Evolutionary conservation across 1,140 invertebrate genomes (phyloP).

Genomic region (Trichomalopsis sarcophagae): DNA sequence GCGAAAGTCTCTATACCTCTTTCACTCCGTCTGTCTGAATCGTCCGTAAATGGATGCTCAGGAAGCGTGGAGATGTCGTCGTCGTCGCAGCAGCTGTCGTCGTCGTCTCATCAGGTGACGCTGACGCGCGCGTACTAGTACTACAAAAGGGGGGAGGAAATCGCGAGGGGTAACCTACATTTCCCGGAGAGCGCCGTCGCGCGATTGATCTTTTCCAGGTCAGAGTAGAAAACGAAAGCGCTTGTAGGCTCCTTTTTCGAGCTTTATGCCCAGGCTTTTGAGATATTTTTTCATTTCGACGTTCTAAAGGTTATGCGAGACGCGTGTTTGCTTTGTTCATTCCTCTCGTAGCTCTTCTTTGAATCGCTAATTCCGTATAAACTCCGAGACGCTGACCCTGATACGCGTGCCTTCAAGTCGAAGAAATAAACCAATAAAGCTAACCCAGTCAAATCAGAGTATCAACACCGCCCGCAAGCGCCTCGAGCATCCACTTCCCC

Average conservation of each 20-base stretch:
- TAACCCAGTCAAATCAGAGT: too few relatives aligned
- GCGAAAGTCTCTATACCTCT: too few relatives aligned
- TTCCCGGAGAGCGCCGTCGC: neutral
- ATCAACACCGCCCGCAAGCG: too few relatives aligned
- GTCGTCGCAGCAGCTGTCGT: neutral
- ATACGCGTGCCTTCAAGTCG: too few relatives aligned
- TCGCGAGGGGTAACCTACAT: conserved; percentile 37
- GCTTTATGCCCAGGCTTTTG: neutral
- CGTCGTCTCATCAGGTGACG: conserved; percentile 24
- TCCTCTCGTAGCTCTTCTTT: too few relatives aligned
- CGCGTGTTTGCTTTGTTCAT: too few relatives aligned
- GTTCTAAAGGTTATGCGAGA: too few relatives aligned
- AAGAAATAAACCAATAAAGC: too few relatives aligned
- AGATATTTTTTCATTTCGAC: too few relatives aligned
- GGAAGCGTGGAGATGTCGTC: conserved; percentile 29
- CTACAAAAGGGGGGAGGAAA: neutral
- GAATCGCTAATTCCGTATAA: too few relatives aligned
- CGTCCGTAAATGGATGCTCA: conserved; percentile 20
- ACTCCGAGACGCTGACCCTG: too few relatives aligned
- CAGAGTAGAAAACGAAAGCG: neutral
- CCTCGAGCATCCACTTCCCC: too few relatives aligned
- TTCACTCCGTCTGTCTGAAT: neutral
- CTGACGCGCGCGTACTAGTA: neutral
- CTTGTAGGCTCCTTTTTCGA: neutral
- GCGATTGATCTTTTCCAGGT: conserved; percentile 8